Evolutionary conservation across 37 sponge, comb jelly and placozoan genomes (phyloP).

Genomic region (Halichondria panicea): DNA sequence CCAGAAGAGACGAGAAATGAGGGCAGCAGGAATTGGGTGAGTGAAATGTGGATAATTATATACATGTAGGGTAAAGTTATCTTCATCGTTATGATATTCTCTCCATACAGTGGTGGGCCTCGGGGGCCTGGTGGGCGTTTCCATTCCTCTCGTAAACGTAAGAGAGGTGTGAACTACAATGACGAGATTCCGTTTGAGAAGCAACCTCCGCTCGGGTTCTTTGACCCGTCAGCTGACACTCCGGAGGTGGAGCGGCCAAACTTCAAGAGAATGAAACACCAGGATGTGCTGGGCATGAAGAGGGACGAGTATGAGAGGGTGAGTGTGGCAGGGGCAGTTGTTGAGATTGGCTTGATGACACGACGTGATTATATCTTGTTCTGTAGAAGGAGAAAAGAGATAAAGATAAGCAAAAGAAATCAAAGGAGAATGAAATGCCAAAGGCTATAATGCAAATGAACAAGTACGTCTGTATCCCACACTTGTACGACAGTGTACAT

Average conservation of each 20-base stretch:
- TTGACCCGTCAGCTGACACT: conserved; percentile 77
- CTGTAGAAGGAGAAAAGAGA: conserved; percentile 86
- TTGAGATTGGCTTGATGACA: background rate
- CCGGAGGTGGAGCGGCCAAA: conserved; percentile 42
- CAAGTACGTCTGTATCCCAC: conserved; percentile 34
- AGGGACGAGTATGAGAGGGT: conserved; percentile 82
- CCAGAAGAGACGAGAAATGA: conserved; percentile 92
- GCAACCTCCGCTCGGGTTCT: conserved; percentile 93
- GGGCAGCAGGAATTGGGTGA: conserved; percentile 95
- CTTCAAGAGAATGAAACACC: conserved; percentile 71
- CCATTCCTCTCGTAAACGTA: conserved; percentile 45
- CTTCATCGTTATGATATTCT: too few species aligned
- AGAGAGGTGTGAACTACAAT: conserved; percentile 82
- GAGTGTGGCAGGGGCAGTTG: background rate
- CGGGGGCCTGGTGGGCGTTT: too few species aligned
- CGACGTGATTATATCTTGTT: background rate
- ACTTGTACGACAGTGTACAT: background rate
- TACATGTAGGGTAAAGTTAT: too few species aligned
- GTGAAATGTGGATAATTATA: too few species aligned
- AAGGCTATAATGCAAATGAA: conserved; percentile 84
- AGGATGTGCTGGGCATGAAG: conserved; percentile 80
- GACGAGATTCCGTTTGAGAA: conserved; percentile 98
- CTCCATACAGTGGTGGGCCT: conserved; percentile 30
- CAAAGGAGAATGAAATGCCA: conserved; percentile 83
- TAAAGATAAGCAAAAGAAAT: conserved; percentile 82